Evolutionary conservation across 2,797 vertebrate genomes (phyloP).

Genomic region (Loris lydekkerianus): DNA sequence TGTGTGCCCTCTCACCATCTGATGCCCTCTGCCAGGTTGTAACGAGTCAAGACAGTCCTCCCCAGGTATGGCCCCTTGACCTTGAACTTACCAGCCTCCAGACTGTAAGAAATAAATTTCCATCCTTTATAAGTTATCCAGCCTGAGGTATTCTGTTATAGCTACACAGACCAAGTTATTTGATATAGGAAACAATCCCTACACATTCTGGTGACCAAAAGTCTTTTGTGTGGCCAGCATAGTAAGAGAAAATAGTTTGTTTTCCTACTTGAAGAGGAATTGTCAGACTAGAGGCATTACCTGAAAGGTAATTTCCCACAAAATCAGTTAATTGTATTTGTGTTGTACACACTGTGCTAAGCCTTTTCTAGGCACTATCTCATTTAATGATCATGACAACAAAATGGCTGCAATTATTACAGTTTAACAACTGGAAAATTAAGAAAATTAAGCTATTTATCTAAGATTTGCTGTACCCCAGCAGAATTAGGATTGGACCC

Average conservation of each 20-base stretch:
- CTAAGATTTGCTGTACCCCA: background rate
- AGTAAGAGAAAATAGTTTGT: background rate
- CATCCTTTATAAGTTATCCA: background rate
- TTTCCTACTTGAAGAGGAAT: background rate
- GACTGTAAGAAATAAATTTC: background rate
- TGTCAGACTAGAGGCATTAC: background rate
- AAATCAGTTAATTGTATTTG: background rate
- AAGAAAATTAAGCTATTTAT: background rate
- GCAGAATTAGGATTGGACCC: background rate
- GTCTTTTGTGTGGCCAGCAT: background rate
- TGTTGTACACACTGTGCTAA: background rate
- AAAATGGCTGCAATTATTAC: background rate
- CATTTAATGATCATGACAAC: background rate
- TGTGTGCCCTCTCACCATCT: background rate
- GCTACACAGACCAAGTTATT: background rate
- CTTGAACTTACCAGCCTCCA: background rate
- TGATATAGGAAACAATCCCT: background rate
- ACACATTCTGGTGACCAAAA: background rate
- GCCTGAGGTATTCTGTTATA: background rate
- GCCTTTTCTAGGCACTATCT: background rate
- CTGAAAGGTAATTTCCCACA: background rate
- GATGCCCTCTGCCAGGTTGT: background rate
- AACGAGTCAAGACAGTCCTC: background rate
- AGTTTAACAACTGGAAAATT: background rate
- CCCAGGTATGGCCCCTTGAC: background rate